phyloP scores from a whole-genome alignment of 2,113 vertebrate genomes.

The Vulpes lagopus region DNA sequence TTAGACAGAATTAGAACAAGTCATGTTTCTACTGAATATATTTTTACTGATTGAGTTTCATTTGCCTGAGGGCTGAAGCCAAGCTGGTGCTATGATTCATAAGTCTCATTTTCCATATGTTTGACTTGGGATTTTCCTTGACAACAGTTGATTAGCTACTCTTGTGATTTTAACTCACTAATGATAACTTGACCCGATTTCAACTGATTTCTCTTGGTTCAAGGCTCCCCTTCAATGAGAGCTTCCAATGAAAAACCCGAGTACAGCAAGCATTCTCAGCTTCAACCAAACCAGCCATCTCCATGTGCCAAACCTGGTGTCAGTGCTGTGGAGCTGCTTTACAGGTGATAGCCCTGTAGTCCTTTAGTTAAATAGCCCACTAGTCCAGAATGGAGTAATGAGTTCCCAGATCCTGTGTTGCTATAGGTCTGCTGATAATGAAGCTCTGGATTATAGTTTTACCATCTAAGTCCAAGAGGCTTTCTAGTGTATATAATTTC shows the following conservation, averaged over 20 bases:
- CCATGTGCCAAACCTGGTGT: not conserved
- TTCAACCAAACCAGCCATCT: not conserved
- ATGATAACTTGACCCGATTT: slow-evolving; percentile 59
- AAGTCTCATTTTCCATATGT: slow-evolving; percentile 58
- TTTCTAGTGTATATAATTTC: not conserved
- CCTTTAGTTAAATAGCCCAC: not conserved
- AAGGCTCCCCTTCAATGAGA: not conserved
- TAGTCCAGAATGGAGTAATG: not conserved
- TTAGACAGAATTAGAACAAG: slow-evolving; percentile 61
- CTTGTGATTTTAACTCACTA: slow-evolving; percentile 62
- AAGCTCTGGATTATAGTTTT: not conserved
- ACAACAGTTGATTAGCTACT: slow-evolving; percentile 64
- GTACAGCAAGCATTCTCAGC: not conserved
- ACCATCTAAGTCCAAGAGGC: not conserved
- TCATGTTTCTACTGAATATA: slow-evolving; percentile 52
- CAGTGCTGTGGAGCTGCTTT: not conserved
- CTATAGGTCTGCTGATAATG: not conserved
- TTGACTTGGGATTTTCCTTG: slow-evolving; percentile 53
- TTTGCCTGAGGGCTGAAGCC: slow-evolving; percentile 57
- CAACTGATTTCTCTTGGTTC: slow-evolving; percentile 4
- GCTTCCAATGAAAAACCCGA: not conserved
- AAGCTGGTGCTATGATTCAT: slow-evolving; percentile 49
- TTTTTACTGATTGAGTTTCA: slow-evolving; percentile 58
- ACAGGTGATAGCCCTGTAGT: not conserved
- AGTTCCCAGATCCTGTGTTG: not conserved